phyloP scores from a whole-genome alignment of 2,113 vertebrate species.

The Elephas maximus region DNA sequence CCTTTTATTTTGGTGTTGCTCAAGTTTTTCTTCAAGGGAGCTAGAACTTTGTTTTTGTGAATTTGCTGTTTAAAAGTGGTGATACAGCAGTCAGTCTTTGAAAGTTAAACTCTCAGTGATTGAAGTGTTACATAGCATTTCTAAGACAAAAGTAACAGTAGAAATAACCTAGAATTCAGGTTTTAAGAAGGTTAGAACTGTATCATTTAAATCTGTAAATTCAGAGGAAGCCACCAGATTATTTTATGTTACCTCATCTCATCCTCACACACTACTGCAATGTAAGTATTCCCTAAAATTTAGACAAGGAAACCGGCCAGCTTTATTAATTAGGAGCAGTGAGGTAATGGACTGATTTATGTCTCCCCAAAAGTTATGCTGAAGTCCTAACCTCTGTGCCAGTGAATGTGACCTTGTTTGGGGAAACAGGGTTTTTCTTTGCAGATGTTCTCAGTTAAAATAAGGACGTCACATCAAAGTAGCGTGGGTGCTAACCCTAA shows the following conservation, averaged over 20 bases:
- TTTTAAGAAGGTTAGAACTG: background rate
- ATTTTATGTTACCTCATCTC: background rate
- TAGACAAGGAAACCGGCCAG: background rate
- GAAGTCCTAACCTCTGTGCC: no score
- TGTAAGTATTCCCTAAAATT: background rate
- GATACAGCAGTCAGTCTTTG: slow-evolving; percentile 5
- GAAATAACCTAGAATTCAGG: background rate
- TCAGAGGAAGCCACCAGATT: background rate
- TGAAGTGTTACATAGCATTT: background rate
- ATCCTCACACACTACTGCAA: background rate
- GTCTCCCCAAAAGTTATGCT: background rate
- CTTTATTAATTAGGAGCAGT: background rate
- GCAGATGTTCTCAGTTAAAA: no score
- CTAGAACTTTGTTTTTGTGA: background rate
- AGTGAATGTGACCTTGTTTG: no score
- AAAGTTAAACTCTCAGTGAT: background rate
- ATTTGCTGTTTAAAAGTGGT: slow-evolving; percentile 18
- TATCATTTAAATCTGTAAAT: background rate
- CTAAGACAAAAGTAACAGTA: background rate
- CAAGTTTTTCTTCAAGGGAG: background rate
- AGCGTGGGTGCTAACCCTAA: no score
- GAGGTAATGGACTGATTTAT: background rate
- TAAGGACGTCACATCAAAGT: no score
- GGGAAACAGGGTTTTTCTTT: no score
- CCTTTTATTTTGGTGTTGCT: background rate